Conservation (phyloP, 1,140 invertebrate genomes). For the Spodoptera frugiperda region DNA sequence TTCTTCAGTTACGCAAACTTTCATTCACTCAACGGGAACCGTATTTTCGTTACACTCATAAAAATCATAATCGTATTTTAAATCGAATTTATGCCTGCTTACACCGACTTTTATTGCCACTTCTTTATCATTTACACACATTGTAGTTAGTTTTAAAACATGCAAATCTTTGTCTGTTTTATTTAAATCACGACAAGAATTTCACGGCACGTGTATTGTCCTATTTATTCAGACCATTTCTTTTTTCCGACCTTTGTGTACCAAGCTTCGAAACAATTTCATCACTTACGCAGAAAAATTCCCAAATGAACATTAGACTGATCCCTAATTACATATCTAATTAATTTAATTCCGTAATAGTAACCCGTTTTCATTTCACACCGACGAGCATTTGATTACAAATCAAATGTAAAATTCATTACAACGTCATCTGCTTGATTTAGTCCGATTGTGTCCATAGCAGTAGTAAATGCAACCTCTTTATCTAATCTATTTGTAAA, state of each 20-base stretch:
- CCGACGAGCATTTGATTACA: background rate
- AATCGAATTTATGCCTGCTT: background rate
- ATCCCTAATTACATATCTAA: slow-evolving; percentile 37
- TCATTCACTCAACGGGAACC: too few relatives aligned
- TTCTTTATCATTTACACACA: background rate
- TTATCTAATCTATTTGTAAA: slow-evolving; percentile 2
- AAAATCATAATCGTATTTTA: background rate
- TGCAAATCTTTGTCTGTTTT: background rate
- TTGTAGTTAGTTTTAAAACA: background rate
- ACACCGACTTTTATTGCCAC: background rate
- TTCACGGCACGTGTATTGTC: background rate
- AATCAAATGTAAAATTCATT: slow-evolving; percentile 18
- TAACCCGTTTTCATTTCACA: slow-evolving; percentile 22
- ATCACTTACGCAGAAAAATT: background rate
- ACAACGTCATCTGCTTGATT: slow-evolving; percentile 5
- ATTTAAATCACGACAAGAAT: slow-evolving; percentile 4
- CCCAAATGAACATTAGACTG: background rate
- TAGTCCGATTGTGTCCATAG: background rate
- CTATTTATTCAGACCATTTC: too few relatives aligned
- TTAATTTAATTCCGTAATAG: slow-evolving; percentile 17
- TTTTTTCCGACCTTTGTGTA: background rate
- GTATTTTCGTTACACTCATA: background rate
- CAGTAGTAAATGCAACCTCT: background rate
- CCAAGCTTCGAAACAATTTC: too few relatives aligned
- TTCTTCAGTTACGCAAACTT: background rate